These are phyloP conservation scores for Aphelocoma coerulescens DNA, from an alignment of 2,113 vertebrate species.

Conservation along the genomic window DNA sequence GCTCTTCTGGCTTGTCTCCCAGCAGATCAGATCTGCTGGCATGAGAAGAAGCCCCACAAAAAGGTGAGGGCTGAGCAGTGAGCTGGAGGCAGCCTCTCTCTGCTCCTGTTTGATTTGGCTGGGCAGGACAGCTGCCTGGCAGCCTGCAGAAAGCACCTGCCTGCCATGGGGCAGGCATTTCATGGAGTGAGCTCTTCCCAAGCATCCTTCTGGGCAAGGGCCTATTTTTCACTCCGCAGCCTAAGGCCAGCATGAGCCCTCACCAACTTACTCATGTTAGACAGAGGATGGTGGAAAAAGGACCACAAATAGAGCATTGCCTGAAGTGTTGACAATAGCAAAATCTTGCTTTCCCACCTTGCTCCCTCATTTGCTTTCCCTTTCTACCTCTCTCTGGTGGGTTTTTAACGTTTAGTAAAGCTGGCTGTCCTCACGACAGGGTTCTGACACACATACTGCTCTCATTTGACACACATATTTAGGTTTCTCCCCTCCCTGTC, in stretches of 20 bases:
- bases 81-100: not conserved
- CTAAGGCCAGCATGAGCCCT: not conserved
- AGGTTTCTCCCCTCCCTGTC: not conserved
- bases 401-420: not conserved
- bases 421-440: not conserved
- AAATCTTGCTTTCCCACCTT: not conserved
- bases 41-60: not conserved
- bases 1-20: not conserved
- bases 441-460: not conserved
- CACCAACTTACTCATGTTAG: not conserved
- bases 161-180: not conserved
- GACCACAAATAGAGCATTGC: not conserved
- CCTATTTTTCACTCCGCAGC: fast-evolving
- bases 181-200: fast-evolving
- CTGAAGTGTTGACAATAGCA: not conserved
- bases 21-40: not conserved
- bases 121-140: not conserved
- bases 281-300: not conserved
- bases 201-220: not conserved
- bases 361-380: not conserved
- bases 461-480: not conserved
- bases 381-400: not conserved
- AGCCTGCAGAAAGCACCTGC: not conserved
- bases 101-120: not conserved
- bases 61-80: fast-evolving